Conservation (phyloP, 2,113 vertebrate species). For the Mesembrinibis cayennensis region DNA sequence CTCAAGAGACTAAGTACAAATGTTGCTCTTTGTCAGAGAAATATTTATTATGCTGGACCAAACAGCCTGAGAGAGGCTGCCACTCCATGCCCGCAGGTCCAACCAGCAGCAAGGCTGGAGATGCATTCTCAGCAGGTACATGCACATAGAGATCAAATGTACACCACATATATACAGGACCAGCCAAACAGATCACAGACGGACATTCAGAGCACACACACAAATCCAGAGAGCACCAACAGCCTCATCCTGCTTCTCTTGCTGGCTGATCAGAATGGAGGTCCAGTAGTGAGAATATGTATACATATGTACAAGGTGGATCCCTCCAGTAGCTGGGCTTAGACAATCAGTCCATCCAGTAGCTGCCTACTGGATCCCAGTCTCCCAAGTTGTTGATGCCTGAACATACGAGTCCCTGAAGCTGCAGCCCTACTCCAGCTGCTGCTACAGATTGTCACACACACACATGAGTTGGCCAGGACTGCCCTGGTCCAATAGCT, state of each 20-base stretch:
- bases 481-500: neutral
- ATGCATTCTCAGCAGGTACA: neutral
- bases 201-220: neutral
- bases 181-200: neutral
- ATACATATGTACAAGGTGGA: neutral
- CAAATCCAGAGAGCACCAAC: neutral
- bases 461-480: neutral
- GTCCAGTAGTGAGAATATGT: neutral
- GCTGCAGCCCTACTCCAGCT: neutral
- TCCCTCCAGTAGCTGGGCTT: neutral
- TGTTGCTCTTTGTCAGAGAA: neutral
- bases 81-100: neutral
- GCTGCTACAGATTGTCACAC: no score
- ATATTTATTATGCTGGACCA: neutral
- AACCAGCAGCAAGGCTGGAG: neutral
- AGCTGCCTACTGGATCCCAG: neutral
- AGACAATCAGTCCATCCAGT: neutral
- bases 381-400: no score
- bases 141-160: neutral
- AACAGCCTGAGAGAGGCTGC: neutral
- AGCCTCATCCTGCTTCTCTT: neutral
- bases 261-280: neutral
- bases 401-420: neutral
- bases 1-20: neutral
- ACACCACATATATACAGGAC: no score